Evolutionary conservation across 2,113 vertebrate species (phyloP).

Genomic region (Pedionomus torquatus): DNA sequence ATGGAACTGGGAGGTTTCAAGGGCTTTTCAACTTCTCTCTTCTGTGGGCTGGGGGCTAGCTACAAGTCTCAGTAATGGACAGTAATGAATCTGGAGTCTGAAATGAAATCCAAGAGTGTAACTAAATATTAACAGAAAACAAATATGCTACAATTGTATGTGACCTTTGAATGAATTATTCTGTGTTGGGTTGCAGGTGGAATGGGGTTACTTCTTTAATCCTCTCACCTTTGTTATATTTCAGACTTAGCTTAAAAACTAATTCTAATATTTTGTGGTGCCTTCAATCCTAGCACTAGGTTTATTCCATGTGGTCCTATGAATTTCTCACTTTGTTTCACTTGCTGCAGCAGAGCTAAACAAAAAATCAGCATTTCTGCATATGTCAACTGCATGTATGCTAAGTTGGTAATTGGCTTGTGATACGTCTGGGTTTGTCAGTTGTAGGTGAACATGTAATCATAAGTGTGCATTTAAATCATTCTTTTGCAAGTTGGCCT

Average conservation of each 20-base stretch:
- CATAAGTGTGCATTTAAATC: neutral
- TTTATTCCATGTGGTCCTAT: neutral
- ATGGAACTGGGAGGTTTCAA: neutral
- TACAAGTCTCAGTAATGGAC: neutral
- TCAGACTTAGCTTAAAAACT: neutral
- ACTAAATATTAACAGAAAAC: neutral
- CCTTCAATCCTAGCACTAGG: neutral
- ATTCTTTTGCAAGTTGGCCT: neutral
- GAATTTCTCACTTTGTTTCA: neutral
- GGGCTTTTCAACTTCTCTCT: slow-evolving; percentile 16
- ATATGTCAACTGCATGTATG: neutral
- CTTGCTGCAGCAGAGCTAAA: neutral
- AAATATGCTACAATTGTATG: neutral
- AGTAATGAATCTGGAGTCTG: neutral
- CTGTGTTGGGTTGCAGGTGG: neutral
- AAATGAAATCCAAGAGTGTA: neutral
- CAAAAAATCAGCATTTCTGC: neutral
- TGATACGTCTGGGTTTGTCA: neutral
- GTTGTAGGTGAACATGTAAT: neutral
- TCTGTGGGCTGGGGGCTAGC: neutral
- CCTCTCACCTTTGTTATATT: neutral
- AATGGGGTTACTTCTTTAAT: neutral
- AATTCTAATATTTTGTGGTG: neutral
- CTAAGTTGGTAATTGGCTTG: neutral
- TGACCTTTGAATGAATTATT: neutral